Evolutionary conservation across 2,797 vertebrate species (phyloP), one percentile per base, ranked within the genome.

Genomic region (Petrocephalus sullivani): DNA sequence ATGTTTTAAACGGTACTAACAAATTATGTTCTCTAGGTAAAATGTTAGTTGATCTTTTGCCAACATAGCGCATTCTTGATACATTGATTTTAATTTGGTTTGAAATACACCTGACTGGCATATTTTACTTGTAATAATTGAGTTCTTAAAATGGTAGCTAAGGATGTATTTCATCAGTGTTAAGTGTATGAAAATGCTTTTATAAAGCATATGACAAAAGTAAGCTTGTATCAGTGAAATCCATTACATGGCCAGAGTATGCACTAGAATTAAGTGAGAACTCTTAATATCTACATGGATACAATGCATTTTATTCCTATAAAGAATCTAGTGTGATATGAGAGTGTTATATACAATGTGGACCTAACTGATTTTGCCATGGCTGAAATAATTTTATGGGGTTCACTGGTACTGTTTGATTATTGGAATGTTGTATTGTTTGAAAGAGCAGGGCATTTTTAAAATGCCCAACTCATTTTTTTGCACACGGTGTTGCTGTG

Each of bases 181-280:
- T 84, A 53, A 53, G 81, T 23, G 9, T 83, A 53, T 33, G n/a
- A 84, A 56, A 23, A 54, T 84, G 82, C 51, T 84, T 84, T 84
- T 84, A 84, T 84, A 84, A 84, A 84, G 82, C 82, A 84, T 84
- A 33, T 54, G 46, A 21, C 51, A 16, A 33, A 83, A 84, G 10
- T 53, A 21, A 23, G n/a, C 82, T 56, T 84, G 23, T 54, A 28
- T 84, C 51, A 54, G 51, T 84, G 21, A 84, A 54, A 56, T 54
- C 21, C 21, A 28, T 84, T 12, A 84, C 46, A 28, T 53, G 21
- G 23, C 46, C 51, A 23, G 21, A 84, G 54, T 84, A 49, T 28
- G 46, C n/a, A 10, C 23, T 28, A 51, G n/a, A 56, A 23, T 84
- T 84, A 23, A 54, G 10, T 28, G 51, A 53, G 21, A 49, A n/a